These are phyloP conservation scores for Apeira syringaria DNA, from an alignment of 2,888 invertebrate genomes.

Conservation along the genomic window DNA sequence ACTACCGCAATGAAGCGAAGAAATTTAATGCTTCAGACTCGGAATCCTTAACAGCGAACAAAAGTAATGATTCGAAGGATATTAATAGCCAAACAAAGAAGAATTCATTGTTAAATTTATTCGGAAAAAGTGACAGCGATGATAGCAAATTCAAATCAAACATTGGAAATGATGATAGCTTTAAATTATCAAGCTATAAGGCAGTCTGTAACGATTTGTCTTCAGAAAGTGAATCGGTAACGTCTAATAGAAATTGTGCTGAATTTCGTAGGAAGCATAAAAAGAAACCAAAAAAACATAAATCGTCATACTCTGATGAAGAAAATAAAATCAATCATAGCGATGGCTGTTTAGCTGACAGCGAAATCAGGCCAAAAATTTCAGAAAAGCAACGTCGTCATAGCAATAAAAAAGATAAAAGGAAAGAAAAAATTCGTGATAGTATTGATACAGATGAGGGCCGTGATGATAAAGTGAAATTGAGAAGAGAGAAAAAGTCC, in stretches of 20 bases:
- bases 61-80: slow-evolving; percentile 49
- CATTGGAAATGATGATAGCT: slow-evolving; percentile 60
- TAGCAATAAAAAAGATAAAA: slow-evolving; percentile 84
- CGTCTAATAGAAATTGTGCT: slow-evolving; percentile 59
- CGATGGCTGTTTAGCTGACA: slow-evolving; percentile 45
- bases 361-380: slow-evolving; percentile 65
- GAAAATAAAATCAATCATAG: slow-evolving; percentile 68
- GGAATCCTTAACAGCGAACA: slow-evolving; percentile 50
- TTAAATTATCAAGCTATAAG: slow-evolving; percentile 57
- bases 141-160: slow-evolving; percentile 67
- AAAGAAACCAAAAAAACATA: slow-evolving; percentile 92
- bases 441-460: slow-evolving; percentile 72
- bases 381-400: slow-evolving; percentile 80
- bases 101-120: slow-evolving; percentile 66
- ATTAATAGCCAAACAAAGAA: slow-evolving; percentile 60
- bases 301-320: slow-evolving; percentile 85
- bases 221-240: slow-evolving; percentile 73
- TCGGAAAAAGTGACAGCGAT: slow-evolving; percentile 76
- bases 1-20: slow-evolving; percentile 72
- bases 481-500: slow-evolving; percentile 82
- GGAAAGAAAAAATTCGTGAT: slow-evolving; percentile 82
- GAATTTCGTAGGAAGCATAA: slow-evolving; percentile 91
- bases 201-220: slow-evolving; percentile 67
- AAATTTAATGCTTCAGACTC: slow-evolving; percentile 82
- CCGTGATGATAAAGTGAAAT: slow-evolving; percentile 82